Percentiles rank a stretch among this genome's conserved stretches.
Conservation (phyloP, 2,888 invertebrate species). For the Dione vanillae region DNA sequence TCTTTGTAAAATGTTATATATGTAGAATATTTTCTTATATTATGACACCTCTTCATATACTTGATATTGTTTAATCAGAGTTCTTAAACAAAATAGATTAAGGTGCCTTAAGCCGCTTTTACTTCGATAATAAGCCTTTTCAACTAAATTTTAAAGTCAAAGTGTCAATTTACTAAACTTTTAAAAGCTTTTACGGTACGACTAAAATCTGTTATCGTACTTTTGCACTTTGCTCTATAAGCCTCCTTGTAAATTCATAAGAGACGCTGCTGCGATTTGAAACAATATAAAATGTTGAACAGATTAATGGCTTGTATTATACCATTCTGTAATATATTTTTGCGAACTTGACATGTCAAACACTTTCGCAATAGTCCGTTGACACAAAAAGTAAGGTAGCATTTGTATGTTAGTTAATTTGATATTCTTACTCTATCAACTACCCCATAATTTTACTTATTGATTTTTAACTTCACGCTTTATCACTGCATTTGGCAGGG, state of each 20-base stretch:
- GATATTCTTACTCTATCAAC: no score
- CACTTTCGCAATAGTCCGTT: no score
- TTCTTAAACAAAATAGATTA: slow-evolving; percentile 28
- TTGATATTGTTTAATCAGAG: background rate
- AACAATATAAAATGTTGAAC: background rate
- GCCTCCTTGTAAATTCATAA: slow-evolving; percentile 18
- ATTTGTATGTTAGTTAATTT: no score
- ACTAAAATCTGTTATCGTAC: slow-evolving; percentile 26
- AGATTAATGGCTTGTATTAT: no score
- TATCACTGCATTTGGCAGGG: no score
- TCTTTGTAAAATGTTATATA: no score
- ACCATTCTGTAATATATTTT: no score
- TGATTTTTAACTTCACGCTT: no score
- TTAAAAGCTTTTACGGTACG: slow-evolving; percentile 25
- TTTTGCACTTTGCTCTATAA: slow-evolving; percentile 13
- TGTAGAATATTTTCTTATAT: background rate
- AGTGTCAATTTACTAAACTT: slow-evolving; percentile 27
- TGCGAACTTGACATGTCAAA: no score
- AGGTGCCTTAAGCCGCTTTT: slow-evolving; percentile 2
- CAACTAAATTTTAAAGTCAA: slow-evolving; percentile 27
- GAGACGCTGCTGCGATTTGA: background rate
- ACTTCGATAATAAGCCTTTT: slow-evolving; percentile 19
- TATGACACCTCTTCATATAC: background rate
- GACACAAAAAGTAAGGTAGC: no score
- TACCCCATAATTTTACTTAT: no score